Conservation (phyloP, 1,140 invertebrate genomes). For the Saxidomus purpurata region DNA sequence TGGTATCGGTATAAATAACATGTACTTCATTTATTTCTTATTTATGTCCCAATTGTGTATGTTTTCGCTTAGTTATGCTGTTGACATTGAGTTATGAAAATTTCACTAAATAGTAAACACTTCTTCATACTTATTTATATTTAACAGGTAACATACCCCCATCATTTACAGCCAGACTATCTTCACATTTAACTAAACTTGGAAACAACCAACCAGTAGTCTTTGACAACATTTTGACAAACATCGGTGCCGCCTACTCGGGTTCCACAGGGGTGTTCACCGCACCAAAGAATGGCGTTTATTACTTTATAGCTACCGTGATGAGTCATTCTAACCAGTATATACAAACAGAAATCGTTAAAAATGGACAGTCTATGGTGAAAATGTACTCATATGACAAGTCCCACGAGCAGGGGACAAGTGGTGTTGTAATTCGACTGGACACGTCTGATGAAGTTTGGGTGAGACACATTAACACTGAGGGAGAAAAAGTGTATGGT, state of each 20-base stretch:
- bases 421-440: slow-evolving; percentile 19
- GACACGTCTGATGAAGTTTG: slow-evolving; percentile 22
- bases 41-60: too few species aligned
- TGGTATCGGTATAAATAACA: too few species aligned
- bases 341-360: slow-evolving; percentile 13
- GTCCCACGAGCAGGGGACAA: slow-evolving; percentile 4
- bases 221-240: neutral
- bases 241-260: neutral
- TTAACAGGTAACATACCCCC: neutral
- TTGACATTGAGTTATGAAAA: too few species aligned
- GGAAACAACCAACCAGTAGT: neutral
- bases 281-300: slow-evolving; percentile 18
- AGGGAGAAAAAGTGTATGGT: slow-evolving; percentile 15
- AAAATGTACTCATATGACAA: slow-evolving; percentile 32
- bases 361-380: neutral
- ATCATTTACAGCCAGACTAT: slow-evolving; percentile 5
- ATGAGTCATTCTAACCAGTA: slow-evolving; percentile 27
- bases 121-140: neutral
- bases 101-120: too few species aligned
- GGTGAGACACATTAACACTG: neutral
- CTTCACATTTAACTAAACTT: neutral
- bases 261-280: slow-evolving; percentile 19
- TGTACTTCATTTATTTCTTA: too few species aligned
- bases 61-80: too few species aligned
- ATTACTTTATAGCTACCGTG: slow-evolving; percentile 40